These are phyloP conservation scores for Periparus ater DNA, from an alignment of 2,797 vertebrate species.

Conservation along the genomic window DNA sequence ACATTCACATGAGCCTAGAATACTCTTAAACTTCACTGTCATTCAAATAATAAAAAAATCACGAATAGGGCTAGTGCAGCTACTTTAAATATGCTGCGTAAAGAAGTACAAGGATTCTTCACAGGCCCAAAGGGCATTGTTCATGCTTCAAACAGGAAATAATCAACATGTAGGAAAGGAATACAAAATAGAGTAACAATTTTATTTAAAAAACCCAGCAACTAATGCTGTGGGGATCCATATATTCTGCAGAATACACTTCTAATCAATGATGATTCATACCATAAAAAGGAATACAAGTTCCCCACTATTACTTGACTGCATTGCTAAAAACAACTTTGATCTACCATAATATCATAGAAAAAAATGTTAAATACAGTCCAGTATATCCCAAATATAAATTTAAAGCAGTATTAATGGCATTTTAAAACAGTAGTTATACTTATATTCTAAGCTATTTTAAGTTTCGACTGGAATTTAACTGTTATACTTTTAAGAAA, in stretches of 20 bases:
- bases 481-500: not conserved
- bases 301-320: not conserved
- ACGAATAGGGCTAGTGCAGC: not conserved
- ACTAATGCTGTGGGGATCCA: not conserved
- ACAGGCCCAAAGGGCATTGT: not conserved
- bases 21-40: not conserved
- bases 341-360: not conserved
- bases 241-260: not conserved
- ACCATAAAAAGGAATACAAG: not conserved
- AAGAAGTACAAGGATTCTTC: not conserved
- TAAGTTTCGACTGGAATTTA: not conserved
- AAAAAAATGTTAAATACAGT: not conserved
- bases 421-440: not conserved
- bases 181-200: not conserved
- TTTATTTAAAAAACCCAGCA: not conserved
- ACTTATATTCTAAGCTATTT: not conserved
- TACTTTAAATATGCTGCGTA: not conserved
- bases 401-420: not conserved
- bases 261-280: not conserved
- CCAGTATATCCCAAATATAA: not conserved
- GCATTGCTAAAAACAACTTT: not conserved
- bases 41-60: not conserved
- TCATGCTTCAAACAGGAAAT: not conserved
- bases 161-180: not conserved
- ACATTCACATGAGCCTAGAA: not conserved